phyloP scores from a whole-genome alignment of 2,113 vertebrate genomes.

The Oryzias woworae region DNA sequence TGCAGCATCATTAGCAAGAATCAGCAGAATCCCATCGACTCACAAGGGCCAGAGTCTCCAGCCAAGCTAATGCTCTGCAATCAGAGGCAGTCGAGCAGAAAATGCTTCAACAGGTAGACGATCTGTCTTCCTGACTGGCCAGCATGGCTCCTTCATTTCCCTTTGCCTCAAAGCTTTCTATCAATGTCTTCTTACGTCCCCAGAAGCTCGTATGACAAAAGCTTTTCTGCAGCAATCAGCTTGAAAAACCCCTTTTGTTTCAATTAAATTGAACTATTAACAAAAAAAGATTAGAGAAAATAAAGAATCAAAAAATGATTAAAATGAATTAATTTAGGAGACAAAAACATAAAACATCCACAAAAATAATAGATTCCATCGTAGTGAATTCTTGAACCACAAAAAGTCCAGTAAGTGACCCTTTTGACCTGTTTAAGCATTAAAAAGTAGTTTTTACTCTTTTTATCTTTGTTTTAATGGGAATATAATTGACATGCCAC shows the following conservation, averaged over 20 bases:
- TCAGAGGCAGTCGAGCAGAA: slow-evolving; percentile 9
- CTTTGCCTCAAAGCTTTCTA: slow-evolving; percentile 37
- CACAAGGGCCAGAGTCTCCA: neutral
- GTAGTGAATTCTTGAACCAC: too few species aligned
- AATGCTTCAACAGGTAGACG: slow-evolving; percentile 23
- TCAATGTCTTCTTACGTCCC: slow-evolving; percentile 45
- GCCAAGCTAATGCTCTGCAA: neutral
- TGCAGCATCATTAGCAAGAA: neutral
- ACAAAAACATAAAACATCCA: too few species aligned
- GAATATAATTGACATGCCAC: too few species aligned
- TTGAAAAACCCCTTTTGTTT: slow-evolving; percentile 6
- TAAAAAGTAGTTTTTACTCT: too few species aligned
- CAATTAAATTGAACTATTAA: neutral
- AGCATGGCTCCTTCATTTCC: slow-evolving; percentile 18
- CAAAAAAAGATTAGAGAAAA: neutral
- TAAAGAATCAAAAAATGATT: neutral
- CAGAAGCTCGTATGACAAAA: slow-evolving; percentile 20
- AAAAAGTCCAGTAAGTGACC: too few species aligned
- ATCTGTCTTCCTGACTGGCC: slow-evolving; percentile 30
- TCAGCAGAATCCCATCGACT: neutral
- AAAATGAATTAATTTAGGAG: too few species aligned
- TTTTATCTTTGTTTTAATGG: too few species aligned
- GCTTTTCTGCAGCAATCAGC: slow-evolving; percentile 16
- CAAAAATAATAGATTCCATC: too few species aligned
- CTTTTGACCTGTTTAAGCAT: too few species aligned